Conservation (phyloP, 1,140 invertebrate species). For the Drosophila truncata region DNA sequence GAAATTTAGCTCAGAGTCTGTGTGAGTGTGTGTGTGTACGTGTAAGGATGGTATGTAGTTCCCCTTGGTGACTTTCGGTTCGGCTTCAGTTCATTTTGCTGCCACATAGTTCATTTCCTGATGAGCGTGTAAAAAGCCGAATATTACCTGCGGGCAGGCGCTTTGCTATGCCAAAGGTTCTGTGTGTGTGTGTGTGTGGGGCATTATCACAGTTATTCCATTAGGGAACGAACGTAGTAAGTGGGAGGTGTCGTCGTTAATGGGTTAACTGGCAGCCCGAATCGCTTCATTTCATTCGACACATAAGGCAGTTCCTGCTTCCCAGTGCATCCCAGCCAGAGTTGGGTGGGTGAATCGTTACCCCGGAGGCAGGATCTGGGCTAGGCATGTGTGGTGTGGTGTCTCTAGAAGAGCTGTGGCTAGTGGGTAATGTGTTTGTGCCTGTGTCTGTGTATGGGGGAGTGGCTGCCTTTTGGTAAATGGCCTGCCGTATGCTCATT, state of each 20-base stretch:
- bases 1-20: not conserved
- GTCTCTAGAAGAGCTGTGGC: constrained; percentile 4
- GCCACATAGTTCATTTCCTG: constrained; percentile 44
- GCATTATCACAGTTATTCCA: constrained; percentile 56
- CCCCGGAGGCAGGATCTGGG: constrained; percentile 8
- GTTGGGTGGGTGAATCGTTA: not conserved
- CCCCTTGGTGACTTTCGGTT: constrained; percentile 16
- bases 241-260: constrained; percentile 65
- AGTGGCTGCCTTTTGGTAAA: constrained; percentile 71
- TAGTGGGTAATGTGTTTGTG: constrained; percentile 29
- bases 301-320: constrained; percentile 47
- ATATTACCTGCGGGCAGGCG: constrained; percentile 34
- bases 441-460: constrained; percentile 2
- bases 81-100: constrained; percentile 36
- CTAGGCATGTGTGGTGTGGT: constrained; percentile 6
- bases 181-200: constrained; percentile 14
- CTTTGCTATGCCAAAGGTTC: constrained; percentile 3
- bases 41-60: constrained; percentile 18
- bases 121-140: constrained; percentile 50
- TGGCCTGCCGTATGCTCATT: constrained; percentile 81
- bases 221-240: constrained; percentile 26
- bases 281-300: constrained; percentile 74
- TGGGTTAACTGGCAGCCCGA: constrained; percentile 73
- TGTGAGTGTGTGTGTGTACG: not conserved
- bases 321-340: constrained; percentile 25